A percentile compares a stretch with the other conserved stretches of the same genome.
These are phyloP conservation scores for Melanotus villosus DNA, from an alignment of 2,888 invertebrate genomes.

Conservation along the genomic window DNA sequence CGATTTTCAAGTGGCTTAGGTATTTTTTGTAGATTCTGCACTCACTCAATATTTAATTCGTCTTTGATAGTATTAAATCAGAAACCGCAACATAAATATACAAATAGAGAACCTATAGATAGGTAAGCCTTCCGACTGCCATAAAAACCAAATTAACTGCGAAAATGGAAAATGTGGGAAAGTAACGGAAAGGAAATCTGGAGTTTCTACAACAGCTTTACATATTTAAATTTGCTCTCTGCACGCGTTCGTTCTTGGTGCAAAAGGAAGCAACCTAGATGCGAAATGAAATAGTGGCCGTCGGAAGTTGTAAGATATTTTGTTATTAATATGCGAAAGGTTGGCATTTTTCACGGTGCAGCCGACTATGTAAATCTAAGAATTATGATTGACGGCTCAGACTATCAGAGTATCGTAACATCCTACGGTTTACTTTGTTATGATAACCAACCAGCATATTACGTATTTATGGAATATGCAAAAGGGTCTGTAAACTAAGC, in stretches of 20 bases:
- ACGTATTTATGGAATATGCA: constrained; percentile 10
- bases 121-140: not conserved
- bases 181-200: constrained; percentile 7
- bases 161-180: constrained; percentile 12
- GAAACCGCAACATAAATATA: too few relatives aligned
- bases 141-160: not conserved
- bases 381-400: constrained; percentile 26
- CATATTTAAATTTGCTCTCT: constrained; percentile 6
- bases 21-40: too few relatives aligned
- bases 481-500: not conserved
- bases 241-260: constrained; percentile 6
- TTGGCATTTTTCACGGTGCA: constrained; percentile 17
- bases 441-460: constrained; percentile 6
- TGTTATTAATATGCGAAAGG: constrained; percentile 35
- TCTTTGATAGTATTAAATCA: too few relatives aligned
- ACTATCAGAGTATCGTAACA: constrained; percentile 15
- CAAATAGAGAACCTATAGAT: too few relatives aligned
- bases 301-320: constrained; percentile 36
- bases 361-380: constrained; percentile 25
- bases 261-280: constrained; percentile 22
- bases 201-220: not conserved
- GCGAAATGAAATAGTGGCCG: constrained; percentile 30
- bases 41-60: too few relatives aligned
- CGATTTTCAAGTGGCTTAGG: too few relatives aligned
- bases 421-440: constrained; percentile 16